Evolutionary conservation across 2,888 invertebrate species (phyloP).

Genomic region (Bellardia pandia): DNA sequence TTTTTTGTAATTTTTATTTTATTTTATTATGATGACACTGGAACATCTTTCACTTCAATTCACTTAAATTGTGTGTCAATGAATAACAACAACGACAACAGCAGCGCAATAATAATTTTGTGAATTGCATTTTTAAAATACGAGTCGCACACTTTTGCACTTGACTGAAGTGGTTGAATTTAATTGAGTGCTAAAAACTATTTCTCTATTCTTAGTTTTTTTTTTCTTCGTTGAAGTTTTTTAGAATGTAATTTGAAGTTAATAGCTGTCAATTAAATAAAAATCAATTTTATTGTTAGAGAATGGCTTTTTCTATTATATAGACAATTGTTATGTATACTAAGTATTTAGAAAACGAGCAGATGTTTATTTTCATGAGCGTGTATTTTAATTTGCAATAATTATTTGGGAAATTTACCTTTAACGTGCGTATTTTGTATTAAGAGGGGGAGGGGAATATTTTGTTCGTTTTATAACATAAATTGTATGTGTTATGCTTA

Average conservation of each 20-base stretch:
- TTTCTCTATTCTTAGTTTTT: conserved; percentile 32
- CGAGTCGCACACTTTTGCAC: conserved; percentile 70
- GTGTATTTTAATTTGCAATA: background rate
- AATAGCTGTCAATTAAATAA: conserved; percentile 65
- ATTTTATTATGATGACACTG: conserved; percentile 67
- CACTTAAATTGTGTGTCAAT: conserved; percentile 64
- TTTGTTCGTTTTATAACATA: too few relatives aligned
- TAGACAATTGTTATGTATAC: conserved; percentile 29
- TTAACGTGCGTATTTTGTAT: background rate
- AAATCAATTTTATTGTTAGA: conserved; percentile 37
- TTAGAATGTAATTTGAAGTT: conserved; percentile 61
- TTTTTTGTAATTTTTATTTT: conserved; percentile 47
- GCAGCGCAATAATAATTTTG: conserved; percentile 35
- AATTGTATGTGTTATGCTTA: background rate
- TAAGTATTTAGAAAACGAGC: conserved; percentile 18
- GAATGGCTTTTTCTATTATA: conserved; percentile 34
- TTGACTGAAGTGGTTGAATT: conserved; percentile 71
- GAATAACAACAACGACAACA: conserved; percentile 37
- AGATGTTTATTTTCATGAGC: conserved; percentile 3
- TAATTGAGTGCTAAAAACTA: conserved; percentile 70
- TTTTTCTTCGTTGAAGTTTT: conserved; percentile 6
- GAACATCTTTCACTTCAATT: conserved; percentile 69
- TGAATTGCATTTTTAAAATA: conserved; percentile 62
- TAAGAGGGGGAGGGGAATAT: too few relatives aligned
- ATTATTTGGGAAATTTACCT: conserved; percentile 10